phyloP scores from a whole-genome alignment of 2,797 vertebrate species.

The Meda fulgida region DNA sequence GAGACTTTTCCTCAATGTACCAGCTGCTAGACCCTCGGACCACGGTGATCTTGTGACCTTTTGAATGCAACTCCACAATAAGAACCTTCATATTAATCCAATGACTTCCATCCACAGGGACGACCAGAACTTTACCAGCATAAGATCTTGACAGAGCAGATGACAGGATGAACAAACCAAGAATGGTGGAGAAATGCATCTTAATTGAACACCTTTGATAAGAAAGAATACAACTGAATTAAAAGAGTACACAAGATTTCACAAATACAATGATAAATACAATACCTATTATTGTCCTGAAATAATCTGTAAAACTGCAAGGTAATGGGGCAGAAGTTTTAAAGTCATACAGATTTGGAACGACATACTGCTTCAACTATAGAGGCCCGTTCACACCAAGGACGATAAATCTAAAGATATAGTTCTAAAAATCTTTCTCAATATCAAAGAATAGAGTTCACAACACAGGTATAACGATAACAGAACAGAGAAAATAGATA shows the following conservation, averaged over 20 bases:
- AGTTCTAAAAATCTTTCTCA: too few species aligned
- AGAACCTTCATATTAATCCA: constrained; percentile 54
- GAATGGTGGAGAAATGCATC: neutral
- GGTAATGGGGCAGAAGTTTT: neutral
- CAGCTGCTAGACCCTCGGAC: constrained; percentile 36
- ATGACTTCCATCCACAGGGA: constrained; percentile 61
- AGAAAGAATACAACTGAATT: neutral
- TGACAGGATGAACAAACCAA: neutral
- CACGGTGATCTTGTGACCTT: constrained; percentile 56
- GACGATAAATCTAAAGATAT: too few species aligned
- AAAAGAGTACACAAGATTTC: neutral
- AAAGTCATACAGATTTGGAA: neutral
- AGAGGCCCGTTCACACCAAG: neutral
- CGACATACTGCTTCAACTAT: neutral
- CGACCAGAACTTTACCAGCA: constrained; percentile 45
- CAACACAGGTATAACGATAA: too few species aligned
- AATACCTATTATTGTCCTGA: neutral
- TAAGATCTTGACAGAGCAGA: neutral
- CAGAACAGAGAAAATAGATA: too few species aligned
- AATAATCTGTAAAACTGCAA: neutral
- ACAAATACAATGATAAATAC: neutral
- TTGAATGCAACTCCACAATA: constrained; percentile 53
- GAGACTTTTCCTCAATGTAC: constrained; percentile 56
- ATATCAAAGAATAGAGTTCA: too few species aligned
- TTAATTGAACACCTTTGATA: neutral